Evolutionary conservation across 2,888 invertebrate genomes (phyloP), one percentile per base, ranked within the genome.

Genomic region (Heliconius erato): DNA sequence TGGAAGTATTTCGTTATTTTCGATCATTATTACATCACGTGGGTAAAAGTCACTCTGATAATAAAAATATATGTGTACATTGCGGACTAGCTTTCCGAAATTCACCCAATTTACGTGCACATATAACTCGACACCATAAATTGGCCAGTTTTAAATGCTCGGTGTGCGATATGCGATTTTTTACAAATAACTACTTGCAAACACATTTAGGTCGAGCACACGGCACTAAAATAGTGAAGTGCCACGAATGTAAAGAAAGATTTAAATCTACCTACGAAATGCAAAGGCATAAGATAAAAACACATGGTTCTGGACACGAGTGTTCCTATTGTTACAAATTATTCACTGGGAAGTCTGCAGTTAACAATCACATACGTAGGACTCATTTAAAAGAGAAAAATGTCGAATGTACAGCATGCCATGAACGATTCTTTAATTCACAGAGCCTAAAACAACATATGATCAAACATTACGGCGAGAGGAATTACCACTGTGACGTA

Each of bases 401-500:
- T 81, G 92, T 92, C 0, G 89, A 92, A 81, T 94, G 94, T 72
- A 86, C 91, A 0, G 85, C 93, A 1, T 94, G 95, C 82, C 89
- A 87, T 6, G 91, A 93, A 74, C 89, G 86, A 68, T 94, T 94
- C 74, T 94, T 94, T 84, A 92, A 94, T 71, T 84, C 87, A 2
- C 90, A 90, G 32, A 89, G 92, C 6, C 83, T 95, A 65, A 94
- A 91, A 85, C 90, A 89, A 85, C 97, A 96, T 81, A 94, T 95
- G 91, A 92, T 94, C 14, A 94, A 93, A 80, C 96, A 96, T 86
- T 92, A 93, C 9, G 95, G 95, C 2, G 96, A 96, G 28, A 93
- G 94, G 7, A 94, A 94, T 49, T 96, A 96, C 82, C 94, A 96
- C 79, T 97, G 97, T 83, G 96, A 97, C 83, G 90, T 96, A 26